These are phyloP conservation scores for Hylaea fasciaria DNA, from an alignment of 2,888 invertebrate species.

Conservation along the genomic window DNA sequence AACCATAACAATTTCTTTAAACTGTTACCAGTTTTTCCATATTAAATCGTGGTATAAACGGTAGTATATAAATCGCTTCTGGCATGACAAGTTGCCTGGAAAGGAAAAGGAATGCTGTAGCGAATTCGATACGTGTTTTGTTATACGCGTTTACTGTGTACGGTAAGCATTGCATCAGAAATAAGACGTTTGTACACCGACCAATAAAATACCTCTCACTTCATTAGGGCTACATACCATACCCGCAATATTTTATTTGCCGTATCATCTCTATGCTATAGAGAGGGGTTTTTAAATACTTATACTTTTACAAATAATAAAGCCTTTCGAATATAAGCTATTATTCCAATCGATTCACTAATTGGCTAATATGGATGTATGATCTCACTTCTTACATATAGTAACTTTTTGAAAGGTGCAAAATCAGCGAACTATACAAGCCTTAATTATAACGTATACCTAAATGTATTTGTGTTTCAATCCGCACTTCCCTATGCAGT, in stretches of 20 bases:
- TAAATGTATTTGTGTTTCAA: too few species aligned
- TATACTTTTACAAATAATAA: too few species aligned
- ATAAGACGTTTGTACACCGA: constrained; percentile 49
- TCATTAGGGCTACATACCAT: constrained; percentile 57
- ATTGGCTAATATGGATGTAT: too few species aligned
- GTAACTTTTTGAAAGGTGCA: constrained; percentile 6
- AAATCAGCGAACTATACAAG: too few species aligned
- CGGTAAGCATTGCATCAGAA: constrained; percentile 64
- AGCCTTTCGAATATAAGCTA: too few species aligned
- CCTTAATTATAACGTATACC: too few species aligned
- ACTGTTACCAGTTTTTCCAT: too few species aligned
- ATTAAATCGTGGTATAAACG: constrained; percentile 27
- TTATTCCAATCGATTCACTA: too few species aligned
- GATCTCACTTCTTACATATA: too few species aligned
- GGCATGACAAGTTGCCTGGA: constrained; percentile 57
- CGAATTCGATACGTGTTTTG: constrained; percentile 60
- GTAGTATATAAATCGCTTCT: constrained; percentile 47
- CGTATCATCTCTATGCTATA: neutral
- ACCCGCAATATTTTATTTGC: neutral
- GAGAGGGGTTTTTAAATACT: too few species aligned
- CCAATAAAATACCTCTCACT: constrained; percentile 65
- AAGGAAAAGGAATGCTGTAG: constrained; percentile 64
- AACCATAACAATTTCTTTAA: too few species aligned
- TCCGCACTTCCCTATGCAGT: too few species aligned
- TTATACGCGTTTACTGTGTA: constrained; percentile 59